Base-by-base conservation (phyloP, 2,888 invertebrate species). In the Cryptocheilus praepositus region DNA sequence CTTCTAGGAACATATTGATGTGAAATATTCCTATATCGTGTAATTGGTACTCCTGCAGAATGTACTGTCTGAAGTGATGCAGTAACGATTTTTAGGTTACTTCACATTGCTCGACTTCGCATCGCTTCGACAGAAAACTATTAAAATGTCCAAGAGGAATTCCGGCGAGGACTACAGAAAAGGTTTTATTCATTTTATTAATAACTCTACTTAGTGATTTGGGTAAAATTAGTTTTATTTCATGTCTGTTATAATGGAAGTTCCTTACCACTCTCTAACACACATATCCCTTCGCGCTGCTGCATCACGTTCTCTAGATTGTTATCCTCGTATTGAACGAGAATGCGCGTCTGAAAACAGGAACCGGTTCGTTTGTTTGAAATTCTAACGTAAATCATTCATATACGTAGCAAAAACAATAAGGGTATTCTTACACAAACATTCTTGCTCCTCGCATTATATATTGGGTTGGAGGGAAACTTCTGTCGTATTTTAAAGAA, bases 101-200 rank as follows among this genome's bases (percentile, higher is more conserved):
- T 75, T 76, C 76, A 72, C 56, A 28, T 74, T 62, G 59, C 56
- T 76, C 61, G 65, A 71, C 65, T 62, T 75, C 56, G 67, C 65
- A 72, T 64, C 71, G 61, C 70, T 71, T 70, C 74, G 61, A 66
- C 59, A 64, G 63, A 76, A 70, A 67, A 63, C 64, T 60, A 11
- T 49, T 68, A 77, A 77, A 72, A 85, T 85, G 85, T 84, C 85
- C 71, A 83, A 81, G 77, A 81, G 81, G 74, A 84, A 80, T 72
- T 70, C 80, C 55, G 74, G 73, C 21, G 85, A 85, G 71, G 85
- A 86, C 75, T 83, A 86, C 76, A 85, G 85, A 88, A 88, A 88
- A 88, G 88, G 88, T 88, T 87, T 81, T 76, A 77, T 83, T 84
- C 74, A 81, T 71, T 81, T 81, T 79, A 73, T 70, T 68, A 70